Percentiles rank a stretch among this genome's conserved stretches.
These are phyloP conservation scores for Poeciliopsis occidentalis DNA, from an alignment of 2,113 vertebrate genomes.

Conservation along the genomic window DNA sequence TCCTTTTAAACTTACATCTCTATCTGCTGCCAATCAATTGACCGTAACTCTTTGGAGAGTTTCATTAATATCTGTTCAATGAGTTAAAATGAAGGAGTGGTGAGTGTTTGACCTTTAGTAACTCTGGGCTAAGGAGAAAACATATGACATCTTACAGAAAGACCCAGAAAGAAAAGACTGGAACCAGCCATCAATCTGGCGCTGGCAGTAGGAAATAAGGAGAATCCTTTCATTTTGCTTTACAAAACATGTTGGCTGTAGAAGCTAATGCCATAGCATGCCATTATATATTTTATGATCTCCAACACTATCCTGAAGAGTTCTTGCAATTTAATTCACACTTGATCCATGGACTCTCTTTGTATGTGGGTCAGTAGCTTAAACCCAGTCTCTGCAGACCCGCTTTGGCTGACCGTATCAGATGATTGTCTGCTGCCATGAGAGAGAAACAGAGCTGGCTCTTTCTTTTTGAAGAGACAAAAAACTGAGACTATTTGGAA, in stretches of 20 bases:
- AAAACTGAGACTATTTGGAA: slow-evolving; percentile 24
- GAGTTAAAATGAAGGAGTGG: slow-evolving; percentile 5
- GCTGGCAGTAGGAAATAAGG: slow-evolving; percentile 30
- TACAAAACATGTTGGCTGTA: neutral
- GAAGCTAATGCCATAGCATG: neutral
- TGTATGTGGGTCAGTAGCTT: slow-evolving; percentile 59
- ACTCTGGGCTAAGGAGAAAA: slow-evolving; percentile 9
- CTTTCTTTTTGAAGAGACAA: neutral
- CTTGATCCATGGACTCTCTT: slow-evolving; percentile 3
- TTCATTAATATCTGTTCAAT: slow-evolving; percentile 41
- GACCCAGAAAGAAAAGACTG: slow-evolving; percentile 5
- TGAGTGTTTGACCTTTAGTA: slow-evolving; percentile 16
- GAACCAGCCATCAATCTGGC: slow-evolving; percentile 48
- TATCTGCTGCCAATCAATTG: slow-evolving; percentile 25
- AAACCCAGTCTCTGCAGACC: slow-evolving; percentile 35
- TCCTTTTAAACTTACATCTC: slow-evolving; percentile 11
- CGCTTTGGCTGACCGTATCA: slow-evolving; percentile 43
- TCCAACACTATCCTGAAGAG: slow-evolving; percentile 23
- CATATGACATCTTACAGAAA: slow-evolving; percentile 9
- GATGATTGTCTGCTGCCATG: slow-evolving; percentile 58
- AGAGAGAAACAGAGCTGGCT: slow-evolving; percentile 19
- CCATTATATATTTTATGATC: slow-evolving; percentile 17
- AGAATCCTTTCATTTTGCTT: slow-evolving; percentile 28
- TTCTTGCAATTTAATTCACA: slow-evolving; percentile 22
- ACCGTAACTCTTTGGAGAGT: slow-evolving; percentile 39